A percentile compares a stretch with the other conserved stretches of the same genome.
These are phyloP conservation scores for Microplitis manilae DNA, from an alignment of 2,888 invertebrate species.

Conservation along the genomic window DNA sequence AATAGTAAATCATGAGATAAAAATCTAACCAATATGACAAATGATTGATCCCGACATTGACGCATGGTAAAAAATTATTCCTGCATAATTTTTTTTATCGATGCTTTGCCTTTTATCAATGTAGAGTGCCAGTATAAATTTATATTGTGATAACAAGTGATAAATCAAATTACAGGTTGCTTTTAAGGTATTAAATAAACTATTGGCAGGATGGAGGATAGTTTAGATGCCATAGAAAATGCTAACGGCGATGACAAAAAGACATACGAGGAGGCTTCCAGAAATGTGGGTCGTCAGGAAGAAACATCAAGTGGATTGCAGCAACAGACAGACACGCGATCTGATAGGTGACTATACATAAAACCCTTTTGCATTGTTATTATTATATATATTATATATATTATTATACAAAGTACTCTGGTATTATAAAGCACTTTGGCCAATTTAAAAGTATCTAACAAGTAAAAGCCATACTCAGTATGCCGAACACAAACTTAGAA, in stretches of 20 bases:
- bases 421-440: neutral
- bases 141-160: neutral
- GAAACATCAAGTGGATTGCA: slow-evolving; percentile 15
- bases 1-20: neutral
- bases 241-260: slow-evolving; percentile 1
- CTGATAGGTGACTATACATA: slow-evolving; percentile 6
- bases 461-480: neutral
- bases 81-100: no score
- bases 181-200: neutral
- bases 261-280: neutral
- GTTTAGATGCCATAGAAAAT: neutral
- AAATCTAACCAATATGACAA: neutral
- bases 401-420: neutral
- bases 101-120: no score
- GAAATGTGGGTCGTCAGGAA: slow-evolving; percentile 2
- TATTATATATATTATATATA: neutral
- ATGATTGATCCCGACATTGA: neutral
- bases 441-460: neutral
- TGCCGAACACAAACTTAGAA: neutral
- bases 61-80: neutral
- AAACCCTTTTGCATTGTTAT: neutral
- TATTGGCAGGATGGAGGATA: neutral
- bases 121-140: no score
- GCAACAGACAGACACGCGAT: slow-evolving; percentile 13
- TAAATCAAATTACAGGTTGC: neutral